phyloP scores from a whole-genome alignment of 2,113 vertebrate species.

The Tupaia chinensis region DNA sequence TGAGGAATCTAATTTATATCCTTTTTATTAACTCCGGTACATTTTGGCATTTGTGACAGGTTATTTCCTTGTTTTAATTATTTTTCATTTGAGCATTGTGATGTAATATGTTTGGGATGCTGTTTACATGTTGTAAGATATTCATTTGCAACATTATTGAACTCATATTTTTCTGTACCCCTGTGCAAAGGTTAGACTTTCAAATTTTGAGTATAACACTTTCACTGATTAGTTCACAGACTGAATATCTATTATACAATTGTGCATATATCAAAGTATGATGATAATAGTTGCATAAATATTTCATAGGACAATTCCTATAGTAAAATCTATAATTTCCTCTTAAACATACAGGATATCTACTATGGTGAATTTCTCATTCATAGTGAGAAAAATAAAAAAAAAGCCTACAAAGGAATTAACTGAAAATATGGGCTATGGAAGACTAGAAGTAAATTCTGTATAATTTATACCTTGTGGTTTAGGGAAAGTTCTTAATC shows the following conservation, averaged over 20 bases:
- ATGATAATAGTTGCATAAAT: not conserved
- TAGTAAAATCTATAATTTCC: not conserved
- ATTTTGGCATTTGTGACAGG: slow-evolving; percentile 44
- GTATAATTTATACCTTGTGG: not conserved
- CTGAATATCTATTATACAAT: not conserved
- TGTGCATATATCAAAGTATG: slow-evolving; percentile 2
- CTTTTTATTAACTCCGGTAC: slow-evolving; percentile 48
- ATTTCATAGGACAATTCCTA: not conserved
- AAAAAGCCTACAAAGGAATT: not conserved
- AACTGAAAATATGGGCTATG: not conserved
- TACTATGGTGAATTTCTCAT: not conserved
- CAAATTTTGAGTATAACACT: slow-evolving; percentile 50
- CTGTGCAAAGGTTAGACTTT: slow-evolving; percentile 55
- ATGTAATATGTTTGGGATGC: slow-evolving; percentile 39
- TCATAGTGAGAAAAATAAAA: not conserved
- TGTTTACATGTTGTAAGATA: slow-evolving; percentile 63
- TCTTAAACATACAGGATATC: not conserved
- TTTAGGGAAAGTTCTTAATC: not conserved
- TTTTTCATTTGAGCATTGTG: slow-evolving; percentile 75
- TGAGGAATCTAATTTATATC: slow-evolving; percentile 28
- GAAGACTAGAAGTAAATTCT: not conserved
- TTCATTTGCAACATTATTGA: slow-evolving; percentile 74
- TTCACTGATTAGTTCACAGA: not conserved
- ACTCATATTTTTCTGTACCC: slow-evolving; percentile 69
- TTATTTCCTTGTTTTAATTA: slow-evolving; percentile 77